These are phyloP conservation scores for Luperina testacea DNA, from an alignment of 2,888 invertebrate genomes.

Conservation along the genomic window DNA sequence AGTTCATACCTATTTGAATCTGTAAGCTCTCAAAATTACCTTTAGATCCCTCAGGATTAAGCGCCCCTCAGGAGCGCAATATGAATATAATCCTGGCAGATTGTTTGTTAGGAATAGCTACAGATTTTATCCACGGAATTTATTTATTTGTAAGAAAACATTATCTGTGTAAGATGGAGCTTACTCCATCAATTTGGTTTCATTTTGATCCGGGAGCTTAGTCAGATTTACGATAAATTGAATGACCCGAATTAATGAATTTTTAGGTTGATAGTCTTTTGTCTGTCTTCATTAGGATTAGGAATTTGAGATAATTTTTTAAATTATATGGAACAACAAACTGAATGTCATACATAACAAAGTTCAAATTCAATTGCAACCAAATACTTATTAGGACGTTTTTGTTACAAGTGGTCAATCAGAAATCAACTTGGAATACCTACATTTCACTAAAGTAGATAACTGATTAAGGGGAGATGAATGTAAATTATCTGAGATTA, in stretches of 20 bases:
- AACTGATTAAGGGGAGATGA: no score
- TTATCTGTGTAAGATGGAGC: not conserved
- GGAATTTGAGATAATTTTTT: no score
- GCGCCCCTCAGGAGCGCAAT: slow-evolving; percentile 34
- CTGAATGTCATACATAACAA: not conserved
- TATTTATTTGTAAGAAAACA: slow-evolving; percentile 14
- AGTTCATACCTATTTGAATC: slow-evolving; percentile 23
- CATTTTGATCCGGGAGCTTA: not conserved
- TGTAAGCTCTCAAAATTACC: slow-evolving; percentile 48
- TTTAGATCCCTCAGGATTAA: slow-evolving; percentile 53
- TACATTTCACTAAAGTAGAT: not conserved
- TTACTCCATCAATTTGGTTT: slow-evolving; percentile 9
- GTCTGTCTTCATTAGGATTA: not conserved
- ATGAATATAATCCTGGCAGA: slow-evolving; percentile 44
- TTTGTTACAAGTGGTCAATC: not conserved
- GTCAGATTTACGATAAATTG: slow-evolving; percentile 1
- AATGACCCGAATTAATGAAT: not conserved
- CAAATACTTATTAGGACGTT: no score
- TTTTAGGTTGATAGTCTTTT: not conserved
- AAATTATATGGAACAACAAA: not conserved
- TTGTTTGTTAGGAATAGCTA: slow-evolving; percentile 26
- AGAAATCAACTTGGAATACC: not conserved
- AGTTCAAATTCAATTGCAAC: no score
- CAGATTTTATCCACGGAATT: slow-evolving; percentile 15
- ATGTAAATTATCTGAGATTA: no score